phyloP scores from a whole-genome alignment of 2,797 vertebrate genomes.

The Smutsia gigantea region DNA sequence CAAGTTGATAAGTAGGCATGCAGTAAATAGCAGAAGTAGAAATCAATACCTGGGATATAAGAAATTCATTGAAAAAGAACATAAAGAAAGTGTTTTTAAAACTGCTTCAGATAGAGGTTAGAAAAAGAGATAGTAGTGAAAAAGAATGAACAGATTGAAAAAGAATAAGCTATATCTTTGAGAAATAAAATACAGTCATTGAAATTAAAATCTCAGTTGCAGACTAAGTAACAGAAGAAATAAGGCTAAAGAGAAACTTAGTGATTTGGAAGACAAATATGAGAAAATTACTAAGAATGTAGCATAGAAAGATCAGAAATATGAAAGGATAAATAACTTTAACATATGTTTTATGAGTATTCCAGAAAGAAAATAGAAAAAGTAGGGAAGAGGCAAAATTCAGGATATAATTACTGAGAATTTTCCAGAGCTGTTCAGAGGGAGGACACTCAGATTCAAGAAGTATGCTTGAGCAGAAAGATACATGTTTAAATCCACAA shows the following conservation, averaged over 20 bases:
- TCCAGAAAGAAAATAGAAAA: not conserved
- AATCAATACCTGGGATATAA: not conserved
- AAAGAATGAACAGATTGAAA: not conserved
- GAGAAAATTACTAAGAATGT: not conserved
- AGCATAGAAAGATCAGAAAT: not conserved
- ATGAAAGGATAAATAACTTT: not conserved
- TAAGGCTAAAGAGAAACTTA: not conserved
- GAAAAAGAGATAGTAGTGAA: not conserved
- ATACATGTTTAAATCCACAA: not conserved
- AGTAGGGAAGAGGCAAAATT: not conserved
- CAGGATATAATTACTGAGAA: not conserved
- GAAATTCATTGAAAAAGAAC: not conserved
- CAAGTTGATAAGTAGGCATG: not conserved
- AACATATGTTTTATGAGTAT: not conserved
- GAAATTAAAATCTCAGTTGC: not conserved
- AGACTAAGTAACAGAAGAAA: not conserved
- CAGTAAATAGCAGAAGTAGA: not conserved
- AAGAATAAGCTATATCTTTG: not conserved
- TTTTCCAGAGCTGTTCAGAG: not conserved
- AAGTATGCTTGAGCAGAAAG: not conserved
- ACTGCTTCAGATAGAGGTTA: not conserved
- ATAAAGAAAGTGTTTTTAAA: not conserved
- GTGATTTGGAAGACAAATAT: not conserved
- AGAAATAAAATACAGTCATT: not conserved
- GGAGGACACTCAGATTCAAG: not conserved